A percentile compares a stretch with the other conserved stretches of the same genome.
Evolutionary conservation across 2,797 vertebrate genomes (phyloP).

Genomic region (Telmatherina bonti): DNA sequence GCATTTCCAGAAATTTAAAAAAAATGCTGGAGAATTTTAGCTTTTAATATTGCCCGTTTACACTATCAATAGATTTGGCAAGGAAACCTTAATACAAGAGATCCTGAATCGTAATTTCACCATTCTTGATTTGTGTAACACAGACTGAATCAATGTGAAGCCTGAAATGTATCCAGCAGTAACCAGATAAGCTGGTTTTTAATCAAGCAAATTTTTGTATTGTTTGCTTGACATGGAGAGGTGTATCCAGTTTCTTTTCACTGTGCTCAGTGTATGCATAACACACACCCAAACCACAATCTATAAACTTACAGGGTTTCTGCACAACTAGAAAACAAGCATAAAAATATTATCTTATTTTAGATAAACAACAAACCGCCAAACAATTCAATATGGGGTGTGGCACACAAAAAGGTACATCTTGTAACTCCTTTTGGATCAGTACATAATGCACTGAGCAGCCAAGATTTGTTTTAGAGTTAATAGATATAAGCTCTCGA

Average conservation of each 20-base stretch:
- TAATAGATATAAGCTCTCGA: constrained; percentile 41
- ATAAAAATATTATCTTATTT: neutral
- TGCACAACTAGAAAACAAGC: neutral
- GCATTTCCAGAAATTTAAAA: neutral
- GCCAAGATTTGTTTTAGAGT: constrained; percentile 40
- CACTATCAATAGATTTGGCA: neutral
- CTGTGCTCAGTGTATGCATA: neutral
- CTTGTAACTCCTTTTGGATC: constrained; percentile 31
- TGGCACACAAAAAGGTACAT: constrained; percentile 32
- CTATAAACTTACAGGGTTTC: neutral
- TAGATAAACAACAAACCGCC: constrained; percentile 6
- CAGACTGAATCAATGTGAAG: constrained; percentile 5
- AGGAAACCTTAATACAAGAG: neutral
- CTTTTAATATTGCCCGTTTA: neutral
- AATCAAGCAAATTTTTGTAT: neutral
- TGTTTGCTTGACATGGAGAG: neutral
- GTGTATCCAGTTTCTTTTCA: neutral
- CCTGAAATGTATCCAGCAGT: neutral
- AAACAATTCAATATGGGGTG: constrained; percentile 25
- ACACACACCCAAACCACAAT: neutral
- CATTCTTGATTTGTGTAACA: constrained; percentile 4
- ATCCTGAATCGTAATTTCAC: neutral
- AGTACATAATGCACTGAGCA: constrained; percentile 50
- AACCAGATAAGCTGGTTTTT: constrained; percentile 23
- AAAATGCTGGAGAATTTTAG: neutral